Conservation (phyloP, 2,797 vertebrate species). For the Ficedula albicollis region DNA sequence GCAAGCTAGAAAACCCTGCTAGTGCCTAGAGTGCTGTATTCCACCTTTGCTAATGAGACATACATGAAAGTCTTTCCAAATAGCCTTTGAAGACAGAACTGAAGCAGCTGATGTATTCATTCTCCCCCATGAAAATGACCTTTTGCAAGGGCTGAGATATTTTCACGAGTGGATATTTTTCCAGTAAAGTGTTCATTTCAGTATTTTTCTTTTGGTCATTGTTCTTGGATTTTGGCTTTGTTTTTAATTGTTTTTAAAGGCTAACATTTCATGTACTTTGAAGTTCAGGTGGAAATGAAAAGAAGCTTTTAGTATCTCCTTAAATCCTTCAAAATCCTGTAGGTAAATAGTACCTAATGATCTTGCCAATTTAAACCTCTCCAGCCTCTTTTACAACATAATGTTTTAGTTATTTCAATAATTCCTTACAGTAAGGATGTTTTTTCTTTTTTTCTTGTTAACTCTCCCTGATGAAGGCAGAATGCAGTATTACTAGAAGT, state of each 20-base stretch:
- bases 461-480: not conserved
- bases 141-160: not conserved
- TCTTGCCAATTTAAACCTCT: not conserved
- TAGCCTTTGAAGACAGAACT: conserved; percentile 22
- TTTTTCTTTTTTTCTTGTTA: not conserved
- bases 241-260: not conserved
- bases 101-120: not conserved
- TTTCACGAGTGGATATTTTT: not conserved
- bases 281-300: not conserved
- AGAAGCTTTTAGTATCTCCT: not conserved
- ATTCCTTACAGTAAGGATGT: not conserved
- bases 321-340: not conserved
- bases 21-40: not conserved
- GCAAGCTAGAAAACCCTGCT: not conserved
- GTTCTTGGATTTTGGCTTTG: not conserved
- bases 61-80: conserved; percentile 25
- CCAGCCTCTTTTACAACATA: not conserved
- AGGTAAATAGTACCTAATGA: not conserved
- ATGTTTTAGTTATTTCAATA: not conserved
- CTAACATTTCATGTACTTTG: not conserved
- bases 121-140: not conserved
- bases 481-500: not conserved
- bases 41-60: conserved; percentile 19
- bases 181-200: not conserved
- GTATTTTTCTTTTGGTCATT: not conserved